Evolutionary conservation across 2,888 invertebrate species (phyloP).

Genomic region (Andrena haemorrhoa): DNA sequence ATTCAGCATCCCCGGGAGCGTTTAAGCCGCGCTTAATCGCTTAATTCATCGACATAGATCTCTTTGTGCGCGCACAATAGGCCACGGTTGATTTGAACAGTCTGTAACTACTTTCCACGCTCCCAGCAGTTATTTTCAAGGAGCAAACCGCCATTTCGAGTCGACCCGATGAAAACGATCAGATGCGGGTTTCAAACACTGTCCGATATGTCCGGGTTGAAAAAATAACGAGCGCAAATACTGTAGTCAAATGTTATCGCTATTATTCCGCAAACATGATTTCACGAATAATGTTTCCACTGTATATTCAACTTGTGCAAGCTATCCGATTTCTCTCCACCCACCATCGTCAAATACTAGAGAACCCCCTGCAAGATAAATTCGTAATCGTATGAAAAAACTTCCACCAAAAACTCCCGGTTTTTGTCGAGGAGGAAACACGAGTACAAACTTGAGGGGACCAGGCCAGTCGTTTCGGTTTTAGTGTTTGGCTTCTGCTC

Average conservation of each 20-base stretch:
- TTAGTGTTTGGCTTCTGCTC: no score
- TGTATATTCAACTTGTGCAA: not conserved
- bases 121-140: constrained; percentile 27
- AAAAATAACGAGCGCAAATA: not conserved
- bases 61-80: constrained; percentile 64
- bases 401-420: not conserved
- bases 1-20: constrained; percentile 36
- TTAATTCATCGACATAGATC: constrained; percentile 66
- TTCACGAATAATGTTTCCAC: not conserved
- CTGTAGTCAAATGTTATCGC: not conserved
- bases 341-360: not conserved
- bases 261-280: not conserved
- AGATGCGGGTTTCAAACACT: constrained; percentile 29
- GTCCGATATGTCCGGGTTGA: not conserved
- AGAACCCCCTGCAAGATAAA: no score
- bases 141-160: constrained; percentile 44
- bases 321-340: not conserved
- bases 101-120: constrained; percentile 64
- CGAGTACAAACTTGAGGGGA: not conserved
- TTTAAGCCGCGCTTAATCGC: constrained; percentile 63
- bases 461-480: not conserved
- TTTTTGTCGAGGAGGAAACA: not conserved
- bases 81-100: constrained; percentile 42
- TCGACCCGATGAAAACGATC: constrained; percentile 42
- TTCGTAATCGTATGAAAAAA: not conserved